Evolutionary conservation across 2,797 vertebrate genomes (phyloP).

Genomic region (Mionectes olivaceus): DNA sequence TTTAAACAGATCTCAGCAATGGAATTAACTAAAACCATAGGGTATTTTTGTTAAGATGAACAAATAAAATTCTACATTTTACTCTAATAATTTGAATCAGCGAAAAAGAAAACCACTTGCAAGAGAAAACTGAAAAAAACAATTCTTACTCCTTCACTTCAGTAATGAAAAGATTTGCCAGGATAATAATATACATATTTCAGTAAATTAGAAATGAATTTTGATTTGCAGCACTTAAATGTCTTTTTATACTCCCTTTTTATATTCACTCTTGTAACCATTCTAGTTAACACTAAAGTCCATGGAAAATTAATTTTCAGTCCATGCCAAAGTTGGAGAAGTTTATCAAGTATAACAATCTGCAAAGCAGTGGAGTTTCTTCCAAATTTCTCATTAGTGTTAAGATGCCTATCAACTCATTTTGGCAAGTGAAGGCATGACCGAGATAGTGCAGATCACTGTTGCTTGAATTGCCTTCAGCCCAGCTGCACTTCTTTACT

Average conservation of each 20-base stretch:
- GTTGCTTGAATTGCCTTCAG: neutral
- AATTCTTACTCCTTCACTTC: neutral
- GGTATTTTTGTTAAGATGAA: neutral
- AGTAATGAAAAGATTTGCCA: neutral
- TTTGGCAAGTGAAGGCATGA: neutral
- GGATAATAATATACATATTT: neutral
- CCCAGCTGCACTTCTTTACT: neutral
- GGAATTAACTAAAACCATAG: neutral
- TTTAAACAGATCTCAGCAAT: neutral
- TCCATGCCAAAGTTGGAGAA: neutral
- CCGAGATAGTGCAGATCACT: neutral
- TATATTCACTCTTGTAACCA: neutral
- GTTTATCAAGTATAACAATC: neutral
- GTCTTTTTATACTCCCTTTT: neutral
- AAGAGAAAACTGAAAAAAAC: neutral
- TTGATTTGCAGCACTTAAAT: neutral
- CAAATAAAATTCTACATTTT: neutral
- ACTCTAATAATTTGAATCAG: neutral
- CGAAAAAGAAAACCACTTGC: neutral
- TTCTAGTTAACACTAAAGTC: neutral
- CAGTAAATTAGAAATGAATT: neutral
- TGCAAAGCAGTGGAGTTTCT: neutral
- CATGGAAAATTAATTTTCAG: slow-evolving; percentile 28
- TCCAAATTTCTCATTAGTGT: neutral
- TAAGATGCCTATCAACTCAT: neutral